These are phyloP conservation scores for Vulpes vulpes DNA, from an alignment of 2,113 vertebrate species.

Conservation along the genomic window DNA sequence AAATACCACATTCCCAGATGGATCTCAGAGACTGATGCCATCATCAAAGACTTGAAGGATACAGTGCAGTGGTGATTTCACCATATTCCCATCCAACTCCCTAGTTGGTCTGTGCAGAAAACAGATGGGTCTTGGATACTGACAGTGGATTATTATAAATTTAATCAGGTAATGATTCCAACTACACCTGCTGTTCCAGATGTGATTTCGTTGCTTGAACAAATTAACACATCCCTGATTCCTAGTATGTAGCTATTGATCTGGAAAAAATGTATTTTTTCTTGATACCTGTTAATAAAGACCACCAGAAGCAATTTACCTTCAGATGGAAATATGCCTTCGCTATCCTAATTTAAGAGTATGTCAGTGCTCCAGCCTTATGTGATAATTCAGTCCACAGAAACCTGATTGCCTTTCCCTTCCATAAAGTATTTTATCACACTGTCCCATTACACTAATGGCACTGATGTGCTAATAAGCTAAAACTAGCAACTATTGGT, in stretches of 20 bases:
- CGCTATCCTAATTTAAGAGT: background rate
- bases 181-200: constrained; percentile 57
- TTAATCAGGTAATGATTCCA: constrained; percentile 47
- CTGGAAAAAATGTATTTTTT: background rate
- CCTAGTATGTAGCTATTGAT: constrained; percentile 10
- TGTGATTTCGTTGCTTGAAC: constrained; percentile 51
- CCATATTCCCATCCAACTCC: background rate
- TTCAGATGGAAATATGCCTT: background rate
- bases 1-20: background rate
- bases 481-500: background rate
- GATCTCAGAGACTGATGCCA: background rate
- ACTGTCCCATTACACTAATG: background rate
- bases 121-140: constrained; percentile 40
- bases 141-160: background rate
- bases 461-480: background rate
- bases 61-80: background rate
- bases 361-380: background rate
- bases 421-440: background rate
- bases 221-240: constrained; percentile 12
- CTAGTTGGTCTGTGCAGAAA: background rate
- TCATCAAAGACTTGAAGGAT: background rate
- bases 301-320: background rate
- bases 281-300: background rate
- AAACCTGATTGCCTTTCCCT: background rate
- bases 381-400: background rate